phyloP scores from a whole-genome alignment of 2,888 invertebrate species.

The Dynastes hyllus region DNA sequence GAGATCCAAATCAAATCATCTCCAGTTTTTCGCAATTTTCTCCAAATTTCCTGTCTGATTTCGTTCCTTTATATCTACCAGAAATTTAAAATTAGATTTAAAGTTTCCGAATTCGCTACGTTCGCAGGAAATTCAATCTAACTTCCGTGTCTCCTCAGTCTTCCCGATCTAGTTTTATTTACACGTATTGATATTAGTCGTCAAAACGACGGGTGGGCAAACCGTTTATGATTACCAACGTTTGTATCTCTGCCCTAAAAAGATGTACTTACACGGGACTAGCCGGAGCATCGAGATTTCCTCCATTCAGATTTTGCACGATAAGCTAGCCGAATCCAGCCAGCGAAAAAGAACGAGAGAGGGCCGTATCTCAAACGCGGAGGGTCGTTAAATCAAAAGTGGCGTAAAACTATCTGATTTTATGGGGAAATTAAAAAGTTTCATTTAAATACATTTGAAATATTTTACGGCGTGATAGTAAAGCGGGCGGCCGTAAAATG shows the following conservation, averaged over 20 bases:
- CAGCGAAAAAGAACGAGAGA: slow-evolving; percentile 59
- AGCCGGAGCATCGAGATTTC: slow-evolving; percentile 58
- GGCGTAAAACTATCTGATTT: slow-evolving; percentile 69
- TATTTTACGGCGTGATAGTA: slow-evolving; percentile 68
- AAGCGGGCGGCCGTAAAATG: slow-evolving; percentile 67
- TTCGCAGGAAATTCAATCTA: slow-evolving; percentile 35
- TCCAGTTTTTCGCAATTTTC: no score
- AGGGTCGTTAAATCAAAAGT: slow-evolving; percentile 67
- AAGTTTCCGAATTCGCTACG: slow-evolving; percentile 19
- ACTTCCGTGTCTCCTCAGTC: slow-evolving; percentile 19
- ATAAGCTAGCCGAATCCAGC: slow-evolving; percentile 57
- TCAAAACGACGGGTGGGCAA: slow-evolving; percentile 53
- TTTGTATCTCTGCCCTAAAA: slow-evolving; percentile 63
- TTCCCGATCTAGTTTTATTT: slow-evolving; percentile 43
- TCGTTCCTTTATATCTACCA: no score
- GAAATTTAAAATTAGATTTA: slow-evolving; percentile 6
- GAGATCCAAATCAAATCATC: no score
- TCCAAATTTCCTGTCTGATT: no score
- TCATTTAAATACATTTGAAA: slow-evolving; percentile 69
- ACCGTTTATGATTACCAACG: slow-evolving; percentile 62
- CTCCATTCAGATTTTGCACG: slow-evolving; percentile 61
- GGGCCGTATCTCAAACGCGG: slow-evolving; percentile 56
- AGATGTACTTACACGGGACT: slow-evolving; percentile 58
- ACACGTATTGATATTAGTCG: slow-evolving; percentile 58
- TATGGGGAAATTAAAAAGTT: slow-evolving; percentile 69